These are phyloP conservation scores for Gymnoscopelus microlampas DNA, from an alignment of 2,797 vertebrate genomes.

Conservation along the genomic window DNA sequence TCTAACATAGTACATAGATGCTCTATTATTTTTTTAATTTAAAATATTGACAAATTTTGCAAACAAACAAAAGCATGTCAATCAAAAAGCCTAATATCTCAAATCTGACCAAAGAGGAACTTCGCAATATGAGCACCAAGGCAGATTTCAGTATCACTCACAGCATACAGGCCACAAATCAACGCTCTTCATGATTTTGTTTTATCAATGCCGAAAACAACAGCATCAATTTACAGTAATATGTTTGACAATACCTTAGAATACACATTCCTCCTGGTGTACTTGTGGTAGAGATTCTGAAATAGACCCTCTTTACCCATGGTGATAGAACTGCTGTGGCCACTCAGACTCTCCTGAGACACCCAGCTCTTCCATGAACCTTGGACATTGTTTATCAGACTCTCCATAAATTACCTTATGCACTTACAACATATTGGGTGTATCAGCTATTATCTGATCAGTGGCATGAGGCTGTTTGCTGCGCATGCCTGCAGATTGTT, in stretches of 20 bases:
- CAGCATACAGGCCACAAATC: not conserved
- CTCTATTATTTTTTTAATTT: too few species aligned
- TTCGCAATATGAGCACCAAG: not conserved
- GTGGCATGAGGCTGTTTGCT: not conserved
- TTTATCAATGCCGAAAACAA: not conserved
- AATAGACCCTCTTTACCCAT: slow-evolving; percentile 66
- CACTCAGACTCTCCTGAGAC: slow-evolving; percentile 12
- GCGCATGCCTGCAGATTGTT: too few species aligned
- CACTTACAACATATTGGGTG: slow-evolving; percentile 10
- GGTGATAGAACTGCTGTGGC: slow-evolving; percentile 1
- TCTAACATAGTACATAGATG: too few species aligned
- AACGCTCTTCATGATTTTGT: not conserved
- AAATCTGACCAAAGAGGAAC: not conserved
- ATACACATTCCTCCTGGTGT: slow-evolving; percentile 42
- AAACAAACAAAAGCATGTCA: not conserved
- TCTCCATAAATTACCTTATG: slow-evolving; percentile 33
- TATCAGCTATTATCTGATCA: slow-evolving; percentile 14
- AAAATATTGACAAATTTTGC: too few species aligned
- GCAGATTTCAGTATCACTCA: not conserved
- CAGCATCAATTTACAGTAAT: slow-evolving; percentile 12
- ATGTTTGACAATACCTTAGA: slow-evolving; percentile 55
- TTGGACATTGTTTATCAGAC: slow-evolving; percentile 48
- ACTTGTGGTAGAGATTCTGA: slow-evolving; percentile 59
- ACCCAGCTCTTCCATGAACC: slow-evolving; percentile 54
- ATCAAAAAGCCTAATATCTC: not conserved